Base-by-base conservation (phyloP, 2,888 invertebrate genomes). In the Amiota communis region DNA sequence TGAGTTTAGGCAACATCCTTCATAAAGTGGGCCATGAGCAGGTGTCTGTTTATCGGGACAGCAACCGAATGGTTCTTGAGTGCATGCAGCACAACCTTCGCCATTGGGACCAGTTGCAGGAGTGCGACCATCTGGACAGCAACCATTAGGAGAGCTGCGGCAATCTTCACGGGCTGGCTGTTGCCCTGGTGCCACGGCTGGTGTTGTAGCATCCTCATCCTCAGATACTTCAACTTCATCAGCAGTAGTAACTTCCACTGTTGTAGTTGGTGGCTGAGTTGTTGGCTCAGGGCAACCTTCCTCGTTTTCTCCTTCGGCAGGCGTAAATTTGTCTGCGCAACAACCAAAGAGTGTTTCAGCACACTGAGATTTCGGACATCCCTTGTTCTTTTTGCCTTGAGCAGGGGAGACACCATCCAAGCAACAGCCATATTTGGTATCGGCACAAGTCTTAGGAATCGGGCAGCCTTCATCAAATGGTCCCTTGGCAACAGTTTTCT, bases 311-410 rank as follows among this genome's bases (percentile, higher is more conserved):
- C 97, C 97, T 86, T 93, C 92, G 0, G 97, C 94, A 10, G 93
- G 90, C 0, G 94, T 95, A 79, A 92, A 91, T 64, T 94, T 93
- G 88, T 97, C 96, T 11, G 93, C 92, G 85, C 97, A 98, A 87
- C 97, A 98, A 2, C 97, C 97, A 84, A 94, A 97, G 9, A 97
- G 90, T 0, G 95, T 94, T 83, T 94, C 94, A 0, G 92, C 92
- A 86, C 97, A 97, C 11, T 92, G 91, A 0, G 92, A 91, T 56
- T 91, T 89, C 0, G 96, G 96, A 86, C 98, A 98, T 2, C 95
- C 97, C 83, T 93, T 91, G 75, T 92, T 88, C 13, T 93, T 91
- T 0, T 92, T 91, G 11, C 96, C 97, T 72, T 90, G 88, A 0
- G 96, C 95, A 2, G 95, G 93, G 0, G 96, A 95, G 0, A 96